A percentile compares a stretch with the other conserved stretches of the same genome.
Conservation (phyloP, 2,888 invertebrate genomes). For the Hirtodrosophila duncani region DNA sequence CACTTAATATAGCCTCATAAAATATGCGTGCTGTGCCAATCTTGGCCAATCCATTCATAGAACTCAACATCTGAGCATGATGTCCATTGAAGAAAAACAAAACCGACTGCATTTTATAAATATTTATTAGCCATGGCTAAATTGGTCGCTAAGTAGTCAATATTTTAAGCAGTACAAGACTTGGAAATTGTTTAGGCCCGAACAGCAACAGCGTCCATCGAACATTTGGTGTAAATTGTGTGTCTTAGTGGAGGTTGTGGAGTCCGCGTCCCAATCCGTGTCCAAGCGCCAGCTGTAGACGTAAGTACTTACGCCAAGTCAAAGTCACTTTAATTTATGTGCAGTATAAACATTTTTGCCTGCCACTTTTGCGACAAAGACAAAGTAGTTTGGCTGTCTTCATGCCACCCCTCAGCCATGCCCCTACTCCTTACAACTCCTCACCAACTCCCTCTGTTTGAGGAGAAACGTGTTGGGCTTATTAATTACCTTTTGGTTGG, state of each 20-base stretch:
- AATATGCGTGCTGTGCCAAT: slow-evolving; percentile 7
- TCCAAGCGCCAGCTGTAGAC: slow-evolving; percentile 53
- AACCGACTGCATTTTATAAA: slow-evolving; percentile 60
- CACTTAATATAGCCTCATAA: slow-evolving; percentile 2
- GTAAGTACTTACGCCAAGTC: too few species aligned
- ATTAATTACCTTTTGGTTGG: slow-evolving; percentile 51
- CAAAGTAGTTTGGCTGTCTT: slow-evolving; percentile 48
- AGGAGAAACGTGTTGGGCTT: slow-evolving; percentile 51
- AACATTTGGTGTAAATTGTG: slow-evolving; percentile 48
- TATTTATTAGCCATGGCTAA: slow-evolving; percentile 62
- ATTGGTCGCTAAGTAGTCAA: slow-evolving; percentile 61
- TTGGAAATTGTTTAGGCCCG: slow-evolving; percentile 47
- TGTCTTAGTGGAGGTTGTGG: slow-evolving; percentile 15
- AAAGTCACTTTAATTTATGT: slow-evolving; percentile 66
- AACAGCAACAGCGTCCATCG: slow-evolving; percentile 12
- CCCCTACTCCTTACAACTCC: background rate
- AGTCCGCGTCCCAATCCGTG: slow-evolving; percentile 15
- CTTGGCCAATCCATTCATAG: slow-evolving; percentile 44
- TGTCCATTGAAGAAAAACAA: slow-evolving; percentile 36
- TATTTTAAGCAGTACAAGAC: slow-evolving; percentile 54
- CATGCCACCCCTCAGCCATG: slow-evolving; percentile 1
- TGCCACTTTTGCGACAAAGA: slow-evolving; percentile 67
- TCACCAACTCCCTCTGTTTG: background rate
- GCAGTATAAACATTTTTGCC: slow-evolving; percentile 66
- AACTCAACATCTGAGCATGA: slow-evolving; percentile 14